These are phyloP conservation scores for Myocastor coypus DNA, from an alignment of 2,113 vertebrate species.

Conservation along the genomic window DNA sequence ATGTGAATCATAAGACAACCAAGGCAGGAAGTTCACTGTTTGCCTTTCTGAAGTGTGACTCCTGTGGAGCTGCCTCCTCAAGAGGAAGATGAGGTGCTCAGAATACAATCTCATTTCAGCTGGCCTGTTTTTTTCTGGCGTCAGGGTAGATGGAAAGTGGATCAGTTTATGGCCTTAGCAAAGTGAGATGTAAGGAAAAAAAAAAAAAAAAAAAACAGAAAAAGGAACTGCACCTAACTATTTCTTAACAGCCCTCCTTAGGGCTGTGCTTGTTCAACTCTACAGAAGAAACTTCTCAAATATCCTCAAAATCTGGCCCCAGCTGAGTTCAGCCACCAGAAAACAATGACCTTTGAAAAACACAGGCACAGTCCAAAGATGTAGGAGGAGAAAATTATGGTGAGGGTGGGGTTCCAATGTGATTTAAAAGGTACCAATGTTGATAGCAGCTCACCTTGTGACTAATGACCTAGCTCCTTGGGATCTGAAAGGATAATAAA, in stretches of 20 bases:
- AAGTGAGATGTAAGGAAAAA: constrained; percentile 19
- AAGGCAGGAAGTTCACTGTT: not conserved
- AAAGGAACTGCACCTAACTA: not conserved
- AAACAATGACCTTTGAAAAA: not conserved
- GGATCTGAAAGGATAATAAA: not conserved
- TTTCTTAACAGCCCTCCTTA: not conserved
- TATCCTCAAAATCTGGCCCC: not conserved
- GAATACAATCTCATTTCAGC: not conserved
- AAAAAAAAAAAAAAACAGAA: not conserved
- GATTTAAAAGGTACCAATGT: constrained; percentile 8
- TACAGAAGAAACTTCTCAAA: not conserved
- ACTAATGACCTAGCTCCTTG: not conserved
- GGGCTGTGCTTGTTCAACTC: not conserved
- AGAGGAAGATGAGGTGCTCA: not conserved
- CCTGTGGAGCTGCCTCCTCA: not conserved
- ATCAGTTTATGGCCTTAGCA: not conserved
- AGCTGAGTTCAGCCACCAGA: not conserved
- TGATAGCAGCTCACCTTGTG: not conserved
- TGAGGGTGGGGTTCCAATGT: not conserved
- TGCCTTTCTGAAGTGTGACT: not conserved
- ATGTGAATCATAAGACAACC: not conserved
- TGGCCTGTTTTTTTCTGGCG: not conserved
- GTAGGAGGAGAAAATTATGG: not conserved
- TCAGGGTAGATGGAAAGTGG: not conserved
- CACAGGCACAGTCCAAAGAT: not conserved